These are phyloP conservation scores for Oscheius onirici DNA, from an alignment of 2,888 invertebrate genomes.

Conservation along the genomic window DNA sequence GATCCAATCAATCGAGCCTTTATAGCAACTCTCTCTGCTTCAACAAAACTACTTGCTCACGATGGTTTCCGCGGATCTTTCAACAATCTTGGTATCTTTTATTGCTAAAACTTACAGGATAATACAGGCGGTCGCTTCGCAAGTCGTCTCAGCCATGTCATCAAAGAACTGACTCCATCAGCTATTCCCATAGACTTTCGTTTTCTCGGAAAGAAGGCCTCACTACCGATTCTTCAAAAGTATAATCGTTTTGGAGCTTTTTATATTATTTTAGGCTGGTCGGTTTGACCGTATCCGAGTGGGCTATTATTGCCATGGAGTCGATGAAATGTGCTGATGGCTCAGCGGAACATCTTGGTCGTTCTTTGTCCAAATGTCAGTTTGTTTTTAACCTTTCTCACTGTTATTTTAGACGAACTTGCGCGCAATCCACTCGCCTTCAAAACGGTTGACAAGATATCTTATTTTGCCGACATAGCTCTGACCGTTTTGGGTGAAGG, in stretches of 20 bases:
- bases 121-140: slow-evolving; percentile 2
- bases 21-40: not conserved
- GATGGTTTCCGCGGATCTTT: not conserved
- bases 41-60: not conserved
- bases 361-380: slow-evolving; percentile 45
- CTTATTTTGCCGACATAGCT: slow-evolving; percentile 31
- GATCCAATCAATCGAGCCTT: not conserved
- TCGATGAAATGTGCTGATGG: slow-evolving; percentile 29
- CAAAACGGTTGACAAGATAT: slow-evolving; percentile 35
- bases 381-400: not conserved
- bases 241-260: not conserved
- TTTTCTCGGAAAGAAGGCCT: not conserved
- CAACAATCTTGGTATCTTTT: not conserved
- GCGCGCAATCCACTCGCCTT: slow-evolving; percentile 41
- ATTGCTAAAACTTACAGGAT: not conserved
- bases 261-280: slow-evolving; percentile 29
- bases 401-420: slow-evolving; percentile 46
- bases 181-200: slow-evolving; percentile 14
- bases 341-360: slow-evolving; percentile 46
- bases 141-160: not conserved
- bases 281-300: slow-evolving; percentile 37
- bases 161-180: not conserved
- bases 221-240: not conserved
- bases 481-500: slow-evolving; percentile 14
- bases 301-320: slow-evolving; percentile 34